Evolutionary conservation across 2,113 vertebrate genomes (phyloP).

Genomic region (Halcyon senegalensis): DNA sequence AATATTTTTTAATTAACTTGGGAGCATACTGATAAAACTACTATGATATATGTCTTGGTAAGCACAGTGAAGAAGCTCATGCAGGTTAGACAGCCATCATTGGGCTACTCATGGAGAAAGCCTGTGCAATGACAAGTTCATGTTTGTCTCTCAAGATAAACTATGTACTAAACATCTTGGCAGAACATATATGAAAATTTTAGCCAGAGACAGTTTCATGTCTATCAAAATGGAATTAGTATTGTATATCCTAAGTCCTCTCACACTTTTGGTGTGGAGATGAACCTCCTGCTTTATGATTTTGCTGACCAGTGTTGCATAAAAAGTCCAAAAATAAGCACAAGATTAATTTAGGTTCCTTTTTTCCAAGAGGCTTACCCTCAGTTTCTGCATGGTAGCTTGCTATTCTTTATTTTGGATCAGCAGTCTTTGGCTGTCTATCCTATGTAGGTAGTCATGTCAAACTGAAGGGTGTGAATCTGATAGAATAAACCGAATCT

Average conservation of each 20-base stretch:
- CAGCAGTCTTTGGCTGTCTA: not conserved
- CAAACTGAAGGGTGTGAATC: not conserved
- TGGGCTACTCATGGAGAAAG: not conserved
- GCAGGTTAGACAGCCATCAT: not conserved
- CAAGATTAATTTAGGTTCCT: not conserved
- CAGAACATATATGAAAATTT: not conserved
- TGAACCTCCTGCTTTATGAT: not conserved
- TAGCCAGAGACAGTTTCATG: not conserved
- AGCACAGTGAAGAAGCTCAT: not conserved
- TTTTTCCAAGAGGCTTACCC: not conserved
- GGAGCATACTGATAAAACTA: not conserved
- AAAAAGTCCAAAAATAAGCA: not conserved
- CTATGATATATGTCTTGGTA: not conserved
- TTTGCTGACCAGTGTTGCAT: not conserved
- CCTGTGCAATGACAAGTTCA: not conserved
- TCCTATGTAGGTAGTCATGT: not conserved
- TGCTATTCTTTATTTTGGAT: not conserved
- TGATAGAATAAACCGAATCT: not conserved
- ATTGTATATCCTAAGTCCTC: not conserved
- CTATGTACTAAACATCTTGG: not conserved
- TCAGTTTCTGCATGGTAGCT: not conserved
- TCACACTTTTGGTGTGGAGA: not conserved
- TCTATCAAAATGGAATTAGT: not conserved
- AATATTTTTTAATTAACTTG: not conserved
- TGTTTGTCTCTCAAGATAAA: not conserved